phyloP scores from a whole-genome alignment of 2,888 invertebrate genomes.

The Spialia ferax region DNA sequence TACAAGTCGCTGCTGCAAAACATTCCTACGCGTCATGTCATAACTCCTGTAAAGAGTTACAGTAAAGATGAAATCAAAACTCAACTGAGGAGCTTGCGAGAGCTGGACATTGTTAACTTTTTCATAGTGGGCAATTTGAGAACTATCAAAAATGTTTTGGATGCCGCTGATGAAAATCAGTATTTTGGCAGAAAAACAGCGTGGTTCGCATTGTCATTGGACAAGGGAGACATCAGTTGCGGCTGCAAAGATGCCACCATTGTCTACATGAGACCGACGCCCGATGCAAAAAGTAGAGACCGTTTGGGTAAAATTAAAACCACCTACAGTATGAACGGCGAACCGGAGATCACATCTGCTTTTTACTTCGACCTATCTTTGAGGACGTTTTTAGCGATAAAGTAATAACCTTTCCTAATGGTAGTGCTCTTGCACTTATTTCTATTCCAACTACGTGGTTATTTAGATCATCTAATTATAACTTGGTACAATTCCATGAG shows the following conservation, averaged over 20 bases:
- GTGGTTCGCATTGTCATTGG: constrained; percentile 94
- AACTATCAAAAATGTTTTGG: constrained; percentile 90
- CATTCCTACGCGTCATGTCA: constrained; percentile 96
- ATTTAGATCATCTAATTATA: constrained; percentile 73
- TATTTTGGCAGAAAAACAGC: constrained; percentile 95
- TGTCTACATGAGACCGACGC: constrained; percentile 91
- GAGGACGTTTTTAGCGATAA: constrained; percentile 90
- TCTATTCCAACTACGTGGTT: constrained; percentile 64
- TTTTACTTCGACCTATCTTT: constrained; percentile 96
- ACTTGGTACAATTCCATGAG: constrained; percentile 72
- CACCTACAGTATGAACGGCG: constrained; percentile 90
- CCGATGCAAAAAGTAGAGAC: constrained; percentile 89
- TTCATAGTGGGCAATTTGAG: constrained; percentile 92
- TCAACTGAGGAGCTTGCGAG: constrained; percentile 91
- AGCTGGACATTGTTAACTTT: constrained; percentile 95
- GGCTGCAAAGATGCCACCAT: constrained; percentile 92
- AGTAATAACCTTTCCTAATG: constrained; percentile 85
- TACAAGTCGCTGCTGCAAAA: constrained; percentile 96
- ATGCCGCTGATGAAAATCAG: constrained; percentile 90
- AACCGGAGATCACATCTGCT: constrained; percentile 92
- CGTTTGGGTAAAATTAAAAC: constrained; percentile 90
- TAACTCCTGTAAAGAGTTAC: constrained; percentile 88
- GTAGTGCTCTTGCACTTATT: constrained; percentile 60
- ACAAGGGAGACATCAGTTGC: constrained; percentile 91
- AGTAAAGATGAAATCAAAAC: constrained; percentile 88